These are phyloP conservation scores for Clarias macrocephalus DNA, from an alignment of 2,113 vertebrate genomes.

Conservation along the genomic window DNA sequence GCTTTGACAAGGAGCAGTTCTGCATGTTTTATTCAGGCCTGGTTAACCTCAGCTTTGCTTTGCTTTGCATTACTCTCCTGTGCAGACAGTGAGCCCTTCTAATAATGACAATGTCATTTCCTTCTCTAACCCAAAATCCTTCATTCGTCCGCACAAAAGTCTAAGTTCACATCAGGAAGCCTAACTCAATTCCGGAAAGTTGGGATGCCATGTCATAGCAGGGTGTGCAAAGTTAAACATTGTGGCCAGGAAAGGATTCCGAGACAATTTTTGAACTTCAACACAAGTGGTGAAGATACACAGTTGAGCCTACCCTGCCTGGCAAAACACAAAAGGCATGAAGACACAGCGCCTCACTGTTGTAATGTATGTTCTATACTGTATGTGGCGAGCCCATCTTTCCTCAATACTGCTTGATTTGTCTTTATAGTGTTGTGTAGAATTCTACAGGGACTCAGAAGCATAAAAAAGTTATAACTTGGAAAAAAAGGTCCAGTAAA, in stretches of 20 bases:
- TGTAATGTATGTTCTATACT: background rate
- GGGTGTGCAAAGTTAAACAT: constrained; percentile 42
- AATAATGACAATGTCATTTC: constrained; percentile 53
- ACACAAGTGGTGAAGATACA: background rate
- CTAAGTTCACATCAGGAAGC: constrained; percentile 34
- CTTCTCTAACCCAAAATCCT: constrained; percentile 41
- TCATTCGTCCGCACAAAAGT: constrained; percentile 45
- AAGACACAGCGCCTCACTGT: background rate
- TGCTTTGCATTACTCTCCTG: constrained; percentile 39
- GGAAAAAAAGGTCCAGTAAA: constrained; percentile 27
- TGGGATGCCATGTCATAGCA: constrained; percentile 34
- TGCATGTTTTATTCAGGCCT: constrained; percentile 45
- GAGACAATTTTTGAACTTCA: background rate
- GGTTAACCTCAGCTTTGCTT: constrained; percentile 48
- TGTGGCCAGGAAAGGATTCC: constrained; percentile 37
- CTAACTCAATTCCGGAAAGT: constrained; percentile 18
- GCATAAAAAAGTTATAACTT: constrained; percentile 39
- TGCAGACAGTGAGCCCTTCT: constrained; percentile 45
- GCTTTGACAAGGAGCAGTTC: constrained; percentile 37
- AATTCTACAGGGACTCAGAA: constrained; percentile 25
- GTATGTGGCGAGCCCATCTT: background rate
- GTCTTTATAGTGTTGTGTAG: background rate
- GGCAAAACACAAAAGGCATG: background rate
- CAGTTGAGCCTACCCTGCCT: background rate
- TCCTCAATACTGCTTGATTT: background rate